Conservation (phyloP, 1,140 invertebrate genomes). For the Cherax quadricarinatus region DNA sequence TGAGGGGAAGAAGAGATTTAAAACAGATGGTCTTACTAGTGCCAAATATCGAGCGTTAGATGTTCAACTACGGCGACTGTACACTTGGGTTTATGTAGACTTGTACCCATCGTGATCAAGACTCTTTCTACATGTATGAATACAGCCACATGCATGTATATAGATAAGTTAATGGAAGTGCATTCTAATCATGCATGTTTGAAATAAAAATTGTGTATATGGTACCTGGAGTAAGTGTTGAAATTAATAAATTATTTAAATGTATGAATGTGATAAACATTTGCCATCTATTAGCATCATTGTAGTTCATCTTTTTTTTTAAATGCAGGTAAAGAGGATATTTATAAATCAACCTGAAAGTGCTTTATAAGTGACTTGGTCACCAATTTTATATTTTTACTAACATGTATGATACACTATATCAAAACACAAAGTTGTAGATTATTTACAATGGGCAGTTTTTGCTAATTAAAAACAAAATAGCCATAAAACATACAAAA, state of each 20-base stretch:
- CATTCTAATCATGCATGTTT: neutral
- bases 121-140: neutral
- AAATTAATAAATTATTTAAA: neutral
- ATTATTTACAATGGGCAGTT: neutral
- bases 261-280: neutral
- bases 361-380: neutral
- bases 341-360: neutral
- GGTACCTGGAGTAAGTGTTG: neutral
- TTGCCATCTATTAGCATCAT: neutral
- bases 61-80: conserved; percentile 81
- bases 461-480: neutral
- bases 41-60: conserved; percentile 88
- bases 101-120: conserved; percentile 64
- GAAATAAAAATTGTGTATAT: neutral
- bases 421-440: neutral
- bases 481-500: neutral
- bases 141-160: neutral
- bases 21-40: conserved; percentile 90
- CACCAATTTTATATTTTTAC: neutral
- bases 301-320: neutral
- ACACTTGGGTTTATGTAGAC: conserved; percentile 77
- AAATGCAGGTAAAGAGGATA: neutral
- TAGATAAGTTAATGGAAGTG: neutral
- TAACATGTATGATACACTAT: neutral
- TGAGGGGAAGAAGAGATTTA: conserved; percentile 88